Conservation (phyloP, 1,140 invertebrate species). For the Lasioglossum albipes region DNA sequence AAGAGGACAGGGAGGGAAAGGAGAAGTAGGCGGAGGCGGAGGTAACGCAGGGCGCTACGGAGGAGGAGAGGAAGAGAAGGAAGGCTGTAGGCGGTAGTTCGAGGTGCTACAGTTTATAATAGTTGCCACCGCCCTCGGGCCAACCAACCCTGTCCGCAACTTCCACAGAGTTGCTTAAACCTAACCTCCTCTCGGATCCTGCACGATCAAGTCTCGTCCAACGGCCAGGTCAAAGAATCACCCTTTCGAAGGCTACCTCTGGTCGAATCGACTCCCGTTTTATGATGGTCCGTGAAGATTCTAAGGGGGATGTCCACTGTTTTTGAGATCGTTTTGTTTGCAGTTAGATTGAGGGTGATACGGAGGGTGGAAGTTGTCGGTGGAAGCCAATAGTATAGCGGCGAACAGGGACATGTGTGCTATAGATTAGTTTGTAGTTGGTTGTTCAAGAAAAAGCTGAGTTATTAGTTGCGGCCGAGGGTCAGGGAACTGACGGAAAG, state of each 20-base stretch:
- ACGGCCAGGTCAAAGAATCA: conserved; percentile 48
- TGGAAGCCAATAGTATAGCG: conserved; percentile 62
- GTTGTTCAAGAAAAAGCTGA: conserved; percentile 69
- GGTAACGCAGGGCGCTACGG: conserved; percentile 54
- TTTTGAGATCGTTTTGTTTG: not conserved
- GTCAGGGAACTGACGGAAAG: conserved; percentile 57
- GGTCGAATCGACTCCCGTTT: not conserved
- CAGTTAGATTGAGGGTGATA: not conserved
- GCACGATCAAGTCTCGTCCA: conserved; percentile 70
- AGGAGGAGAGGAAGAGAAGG: conserved; percentile 63
- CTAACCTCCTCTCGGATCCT: conserved; percentile 70
- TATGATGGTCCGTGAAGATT: fast-evolving
- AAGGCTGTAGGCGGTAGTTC: conserved; percentile 78
- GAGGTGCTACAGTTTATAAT: conserved; percentile 82
- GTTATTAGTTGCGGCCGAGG: conserved; percentile 69
- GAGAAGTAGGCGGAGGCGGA: conserved; percentile 56
- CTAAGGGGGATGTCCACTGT: not conserved
- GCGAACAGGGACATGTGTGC: conserved; percentile 49
- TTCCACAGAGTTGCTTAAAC: conserved; percentile 80
- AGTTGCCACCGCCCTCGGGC: conserved; percentile 78
- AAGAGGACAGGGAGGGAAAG: conserved; percentile 14
- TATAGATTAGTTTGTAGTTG: conserved; percentile 71
- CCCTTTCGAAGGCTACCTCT: conserved; percentile 15
- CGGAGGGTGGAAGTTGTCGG: not conserved
- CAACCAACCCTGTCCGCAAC: conserved; percentile 77